phyloP scores from a whole-genome alignment of 2,888 invertebrate species.

The Quadriops clusia region DNA sequence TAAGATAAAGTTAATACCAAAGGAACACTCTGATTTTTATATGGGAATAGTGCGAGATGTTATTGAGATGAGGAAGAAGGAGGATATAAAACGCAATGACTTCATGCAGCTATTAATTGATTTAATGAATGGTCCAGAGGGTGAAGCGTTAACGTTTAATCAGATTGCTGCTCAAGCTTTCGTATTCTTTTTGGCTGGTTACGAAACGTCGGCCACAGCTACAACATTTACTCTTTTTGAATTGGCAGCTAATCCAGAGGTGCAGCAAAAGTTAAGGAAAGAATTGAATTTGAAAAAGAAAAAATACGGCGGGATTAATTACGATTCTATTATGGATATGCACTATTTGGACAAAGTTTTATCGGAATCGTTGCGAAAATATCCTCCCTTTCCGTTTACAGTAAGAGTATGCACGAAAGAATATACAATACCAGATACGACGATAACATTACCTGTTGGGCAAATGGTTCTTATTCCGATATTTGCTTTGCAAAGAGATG shows the following conservation, averaged over 20 bases:
- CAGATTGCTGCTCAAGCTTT: conserved; percentile 41
- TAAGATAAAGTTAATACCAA: too few relatives aligned
- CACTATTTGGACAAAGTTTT: conserved; percentile 33
- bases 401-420: conserved; percentile 21
- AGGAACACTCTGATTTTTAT: too few relatives aligned
- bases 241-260: conserved; percentile 35
- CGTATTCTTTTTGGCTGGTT: conserved; percentile 48
- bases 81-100: too few relatives aligned
- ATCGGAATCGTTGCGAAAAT: conserved; percentile 30
- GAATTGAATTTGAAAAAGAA: conserved; percentile 30
- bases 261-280: conserved; percentile 35
- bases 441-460: conserved; percentile 18
- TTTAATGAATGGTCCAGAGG: too few relatives aligned
- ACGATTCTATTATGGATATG: conserved; percentile 37
- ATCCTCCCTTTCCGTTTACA: conserved; percentile 26
- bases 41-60: too few relatives aligned
- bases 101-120: too few relatives aligned
- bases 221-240: conserved; percentile 44
- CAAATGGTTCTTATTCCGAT: conserved; percentile 21
- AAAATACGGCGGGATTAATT: conserved; percentile 29
- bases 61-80: too few relatives aligned
- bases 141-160: conserved; percentile 18
- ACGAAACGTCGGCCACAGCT: conserved; percentile 48
- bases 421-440: conserved; percentile 20
- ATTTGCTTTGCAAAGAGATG: conserved; percentile 26